Conservation (phyloP, 2,797 vertebrate genomes). For the Pipistrellus nathusii region DNA sequence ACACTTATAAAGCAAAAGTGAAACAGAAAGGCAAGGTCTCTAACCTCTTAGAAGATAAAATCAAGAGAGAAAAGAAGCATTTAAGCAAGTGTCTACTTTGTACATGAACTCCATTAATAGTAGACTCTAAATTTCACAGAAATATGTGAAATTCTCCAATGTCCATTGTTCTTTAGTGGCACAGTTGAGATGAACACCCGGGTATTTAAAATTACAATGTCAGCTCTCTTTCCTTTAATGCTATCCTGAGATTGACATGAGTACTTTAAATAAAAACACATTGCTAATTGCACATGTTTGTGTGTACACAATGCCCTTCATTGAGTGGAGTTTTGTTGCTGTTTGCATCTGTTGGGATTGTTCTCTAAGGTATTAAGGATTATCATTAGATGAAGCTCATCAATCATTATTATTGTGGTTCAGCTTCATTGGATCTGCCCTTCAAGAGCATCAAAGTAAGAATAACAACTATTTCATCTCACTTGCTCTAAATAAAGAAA, state of each 20-base stretch:
- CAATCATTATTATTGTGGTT: slow-evolving; percentile 72
- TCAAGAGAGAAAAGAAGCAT: slow-evolving; percentile 32
- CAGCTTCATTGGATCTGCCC: slow-evolving; percentile 76
- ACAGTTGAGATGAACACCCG: background rate
- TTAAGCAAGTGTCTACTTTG: background rate
- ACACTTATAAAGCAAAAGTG: background rate
- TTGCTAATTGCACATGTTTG: slow-evolving; percentile 14
- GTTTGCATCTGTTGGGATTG: slow-evolving; percentile 41
- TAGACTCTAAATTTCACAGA: background rate
- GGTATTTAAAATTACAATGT: slow-evolving; percentile 22
- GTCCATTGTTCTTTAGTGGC: slow-evolving; percentile 24
- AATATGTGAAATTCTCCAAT: background rate
- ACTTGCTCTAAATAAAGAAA: slow-evolving; percentile 67
- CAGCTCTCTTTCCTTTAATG: background rate
- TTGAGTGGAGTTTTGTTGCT: background rate
- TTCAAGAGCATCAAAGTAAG: slow-evolving; percentile 77
- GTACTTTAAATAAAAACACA: background rate
- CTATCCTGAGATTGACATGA: background rate
- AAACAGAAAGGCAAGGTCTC: background rate
- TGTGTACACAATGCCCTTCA: slow-evolving; percentile 47
- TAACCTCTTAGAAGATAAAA: slow-evolving; percentile 41
- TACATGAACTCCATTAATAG: no score
- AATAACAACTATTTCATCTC: slow-evolving; percentile 70
- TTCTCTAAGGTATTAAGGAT: slow-evolving; percentile 59
- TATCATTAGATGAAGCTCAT: slow-evolving; percentile 69